Conservation (phyloP, 2,797 vertebrate species). For the Tadarida brasiliensis region DNA sequence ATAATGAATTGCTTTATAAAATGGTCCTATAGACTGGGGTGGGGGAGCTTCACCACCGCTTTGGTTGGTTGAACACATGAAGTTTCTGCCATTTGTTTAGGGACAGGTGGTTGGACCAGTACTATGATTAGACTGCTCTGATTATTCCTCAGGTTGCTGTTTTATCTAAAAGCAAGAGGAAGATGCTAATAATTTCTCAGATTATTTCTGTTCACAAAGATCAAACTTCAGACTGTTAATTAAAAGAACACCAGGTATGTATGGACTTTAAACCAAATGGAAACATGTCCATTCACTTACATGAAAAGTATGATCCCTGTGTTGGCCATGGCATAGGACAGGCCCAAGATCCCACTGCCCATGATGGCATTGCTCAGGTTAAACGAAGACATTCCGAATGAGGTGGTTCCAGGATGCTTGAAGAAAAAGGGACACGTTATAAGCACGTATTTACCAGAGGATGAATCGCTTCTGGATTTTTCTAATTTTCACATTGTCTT, state of each 20-base stretch:
- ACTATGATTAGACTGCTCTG: background rate
- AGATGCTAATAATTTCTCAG: background rate
- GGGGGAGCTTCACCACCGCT: background rate
- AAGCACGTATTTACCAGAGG: slow-evolving; percentile 11
- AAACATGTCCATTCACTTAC: slow-evolving; percentile 89
- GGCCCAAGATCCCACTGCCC: slow-evolving; percentile 98
- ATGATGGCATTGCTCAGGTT: slow-evolving; percentile 99
- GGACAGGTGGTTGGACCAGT: background rate
- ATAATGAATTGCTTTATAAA: background rate
- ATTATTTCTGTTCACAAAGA: slow-evolving; percentile 10
- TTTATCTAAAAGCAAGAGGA: slow-evolving; percentile 5
- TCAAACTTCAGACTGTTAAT: background rate
- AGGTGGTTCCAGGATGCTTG: slow-evolving; percentile 95
- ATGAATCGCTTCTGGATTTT: background rate
- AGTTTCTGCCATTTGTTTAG: background rate
- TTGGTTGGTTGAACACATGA: background rate
- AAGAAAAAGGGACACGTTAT: background rate
- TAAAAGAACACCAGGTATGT: background rate
- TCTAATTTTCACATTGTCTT: background rate
- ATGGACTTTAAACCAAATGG: background rate
- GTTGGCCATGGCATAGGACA: slow-evolving; percentile 99
- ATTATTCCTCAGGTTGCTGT: background rate
- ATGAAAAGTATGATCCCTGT: slow-evolving; percentile 96
- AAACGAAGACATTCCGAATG: slow-evolving; percentile 98
- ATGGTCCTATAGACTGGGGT: background rate